Conservation (phyloP, 2,113 vertebrate species). For the Todiramphus chloris region DNA sequence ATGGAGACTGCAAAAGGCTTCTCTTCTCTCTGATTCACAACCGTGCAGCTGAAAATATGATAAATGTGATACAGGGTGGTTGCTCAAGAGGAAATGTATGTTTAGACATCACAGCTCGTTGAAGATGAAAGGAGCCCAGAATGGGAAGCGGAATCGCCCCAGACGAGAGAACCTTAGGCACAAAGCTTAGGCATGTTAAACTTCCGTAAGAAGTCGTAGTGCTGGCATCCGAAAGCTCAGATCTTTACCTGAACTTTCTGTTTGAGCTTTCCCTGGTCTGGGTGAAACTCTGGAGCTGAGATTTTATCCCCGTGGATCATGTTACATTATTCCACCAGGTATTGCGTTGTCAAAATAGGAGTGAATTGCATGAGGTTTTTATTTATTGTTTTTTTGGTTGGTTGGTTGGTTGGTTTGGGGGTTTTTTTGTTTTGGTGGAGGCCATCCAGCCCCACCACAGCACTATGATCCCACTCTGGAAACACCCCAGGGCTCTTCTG, state of each 20-base stretch:
- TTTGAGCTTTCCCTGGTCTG: not conserved
- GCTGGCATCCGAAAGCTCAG: not conserved
- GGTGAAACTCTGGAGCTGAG: not conserved
- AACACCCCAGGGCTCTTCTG: not conserved
- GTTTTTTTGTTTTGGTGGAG: not conserved
- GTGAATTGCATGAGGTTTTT: not conserved
- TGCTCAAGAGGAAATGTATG: slow-evolving; percentile 28
- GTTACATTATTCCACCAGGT: not conserved
- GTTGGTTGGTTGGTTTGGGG: not conserved
- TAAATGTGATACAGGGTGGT: not conserved
- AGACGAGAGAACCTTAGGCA: not conserved
- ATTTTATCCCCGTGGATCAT: not conserved
- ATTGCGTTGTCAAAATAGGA: not conserved
- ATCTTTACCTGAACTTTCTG: slow-evolving; percentile 1
- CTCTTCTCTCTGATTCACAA: not conserved
- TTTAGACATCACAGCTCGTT: slow-evolving; percentile 12
- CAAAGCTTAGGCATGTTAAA: not conserved
- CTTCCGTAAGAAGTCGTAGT: not conserved
- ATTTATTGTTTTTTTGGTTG: not conserved
- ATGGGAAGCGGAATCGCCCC: not conserved
- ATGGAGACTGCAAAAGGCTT: not conserved
- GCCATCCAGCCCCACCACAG: not conserved
- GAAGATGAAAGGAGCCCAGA: slow-evolving; percentile 20
- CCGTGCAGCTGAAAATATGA: not conserved
- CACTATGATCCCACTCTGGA: not conserved